Conservation (phyloP, 2,888 invertebrate genomes). For the Osmoderma eremita region DNA sequence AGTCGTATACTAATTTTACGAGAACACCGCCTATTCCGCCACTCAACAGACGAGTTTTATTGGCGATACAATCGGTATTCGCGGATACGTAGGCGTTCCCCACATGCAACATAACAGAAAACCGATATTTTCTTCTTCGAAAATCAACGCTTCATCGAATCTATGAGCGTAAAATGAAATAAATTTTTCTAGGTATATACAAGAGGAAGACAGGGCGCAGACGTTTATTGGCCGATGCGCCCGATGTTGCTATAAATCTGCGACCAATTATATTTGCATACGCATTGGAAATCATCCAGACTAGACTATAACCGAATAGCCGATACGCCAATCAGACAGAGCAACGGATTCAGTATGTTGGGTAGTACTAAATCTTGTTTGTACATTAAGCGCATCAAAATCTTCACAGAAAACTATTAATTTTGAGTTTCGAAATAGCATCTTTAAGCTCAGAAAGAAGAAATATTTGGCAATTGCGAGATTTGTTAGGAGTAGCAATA, state of each 20-base stretch:
- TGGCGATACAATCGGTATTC: constrained; percentile 23
- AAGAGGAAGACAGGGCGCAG: not conserved
- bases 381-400: too few relatives aligned
- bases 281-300: constrained; percentile 32
- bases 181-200: constrained; percentile 17
- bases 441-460: too few relatives aligned
- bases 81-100: not conserved
- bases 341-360: not conserved
- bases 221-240: constrained; percentile 24
- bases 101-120: not conserved
- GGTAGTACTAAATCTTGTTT: too few relatives aligned
- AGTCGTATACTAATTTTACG: constrained; percentile 37
- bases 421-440: too few relatives aligned
- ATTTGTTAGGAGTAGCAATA: too few relatives aligned
- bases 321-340: constrained; percentile 1
- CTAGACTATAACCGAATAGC: constrained; percentile 2
- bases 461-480: too few relatives aligned
- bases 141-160: constrained; percentile 15
- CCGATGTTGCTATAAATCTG: constrained; percentile 24
- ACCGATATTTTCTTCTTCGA: constrained; percentile 19
- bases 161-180: constrained; percentile 9
- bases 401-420: too few relatives aligned
- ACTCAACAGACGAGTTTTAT: constrained; percentile 16
- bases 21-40: constrained; percentile 27
- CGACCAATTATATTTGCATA: constrained; percentile 39